These are phyloP conservation scores for Etheostoma spectabile DNA, from an alignment of 2,113 vertebrate genomes.

Conservation along the genomic window DNA sequence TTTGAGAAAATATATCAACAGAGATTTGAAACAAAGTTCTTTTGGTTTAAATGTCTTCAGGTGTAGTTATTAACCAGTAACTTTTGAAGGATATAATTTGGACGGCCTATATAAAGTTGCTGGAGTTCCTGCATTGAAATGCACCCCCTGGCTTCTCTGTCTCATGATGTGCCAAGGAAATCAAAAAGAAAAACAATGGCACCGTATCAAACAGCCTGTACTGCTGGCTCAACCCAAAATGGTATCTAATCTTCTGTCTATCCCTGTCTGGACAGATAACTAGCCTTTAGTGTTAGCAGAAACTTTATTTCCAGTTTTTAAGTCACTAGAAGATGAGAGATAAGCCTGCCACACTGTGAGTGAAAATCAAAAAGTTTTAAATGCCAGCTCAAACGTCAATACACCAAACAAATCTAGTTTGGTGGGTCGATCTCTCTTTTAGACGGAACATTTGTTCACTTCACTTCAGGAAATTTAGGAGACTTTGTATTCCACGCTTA, in stretches of 20 bases:
- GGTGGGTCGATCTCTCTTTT: neutral
- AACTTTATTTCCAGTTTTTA: neutral
- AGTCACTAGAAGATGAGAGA: neutral
- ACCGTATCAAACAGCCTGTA: slow-evolving; percentile 29
- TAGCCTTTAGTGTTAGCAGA: neutral
- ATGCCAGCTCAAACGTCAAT: slow-evolving; percentile 38
- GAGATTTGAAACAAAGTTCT: neutral
- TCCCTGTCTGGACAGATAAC: slow-evolving; percentile 16
- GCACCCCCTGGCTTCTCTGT: neutral
- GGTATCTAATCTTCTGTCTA: slow-evolving; percentile 27
- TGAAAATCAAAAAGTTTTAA: slow-evolving; percentile 22
- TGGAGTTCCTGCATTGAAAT: neutral
- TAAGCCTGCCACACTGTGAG: neutral
- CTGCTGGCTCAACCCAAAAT: slow-evolving; percentile 7
- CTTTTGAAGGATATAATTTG: neutral
- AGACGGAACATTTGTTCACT: neutral
- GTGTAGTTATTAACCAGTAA: neutral
- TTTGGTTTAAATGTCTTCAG: neutral
- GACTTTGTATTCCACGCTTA: neutral
- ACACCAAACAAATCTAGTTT: neutral
- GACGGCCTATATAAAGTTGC: neutral
- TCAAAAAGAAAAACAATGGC: slow-evolving; percentile 38
- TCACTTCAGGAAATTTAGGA: neutral
- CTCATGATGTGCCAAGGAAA: slow-evolving; percentile 39
- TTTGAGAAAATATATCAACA: neutral